These are phyloP conservation scores for Caenorhabditis virilis DNA, from an alignment of 2,888 invertebrate genomes.

Conservation along the genomic window DNA sequence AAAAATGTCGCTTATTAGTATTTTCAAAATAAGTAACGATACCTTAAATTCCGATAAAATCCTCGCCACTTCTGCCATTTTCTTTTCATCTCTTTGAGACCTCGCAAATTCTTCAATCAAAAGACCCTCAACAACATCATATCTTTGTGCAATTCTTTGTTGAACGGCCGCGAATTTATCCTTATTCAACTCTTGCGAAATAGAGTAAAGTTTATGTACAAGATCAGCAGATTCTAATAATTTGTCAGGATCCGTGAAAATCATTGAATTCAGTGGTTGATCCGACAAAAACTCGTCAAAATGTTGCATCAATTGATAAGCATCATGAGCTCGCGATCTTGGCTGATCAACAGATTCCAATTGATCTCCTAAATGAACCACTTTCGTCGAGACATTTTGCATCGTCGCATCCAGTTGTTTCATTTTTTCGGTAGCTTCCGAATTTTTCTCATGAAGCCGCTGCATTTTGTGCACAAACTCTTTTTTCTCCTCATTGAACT, in stretches of 20 bases:
- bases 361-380: conserved; percentile 96
- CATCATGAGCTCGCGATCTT: conserved; percentile 89
- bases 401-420: conserved; percentile 88
- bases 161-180: conserved; percentile 65
- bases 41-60: conserved; percentile 90
- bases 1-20: conserved; percentile 32
- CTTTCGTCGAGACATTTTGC: conserved; percentile 94
- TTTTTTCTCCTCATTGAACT: conserved; percentile 63
- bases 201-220: conserved; percentile 91
- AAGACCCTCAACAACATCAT: conserved; percentile 70
- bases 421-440: conserved; percentile 60
- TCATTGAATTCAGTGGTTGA: conserved; percentile 82
- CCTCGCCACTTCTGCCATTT: conserved; percentile 90
- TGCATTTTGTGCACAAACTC: conserved; percentile 63
- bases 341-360: conserved; percentile 77
- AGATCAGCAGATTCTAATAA: conserved; percentile 93
- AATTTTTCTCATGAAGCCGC: conserved; percentile 62
- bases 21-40: not conserved
- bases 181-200: conserved; percentile 81
- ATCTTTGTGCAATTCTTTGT: conserved; percentile 65
- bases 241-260: conserved; percentile 84
- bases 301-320: conserved; percentile 86
- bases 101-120: conserved; percentile 92
- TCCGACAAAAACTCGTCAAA: conserved; percentile 88
- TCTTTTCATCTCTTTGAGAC: conserved; percentile 83